These are phyloP conservation scores for Hoplostethus mediterraneus DNA, from an alignment of 2,797 vertebrate genomes.

Conservation along the genomic window DNA sequence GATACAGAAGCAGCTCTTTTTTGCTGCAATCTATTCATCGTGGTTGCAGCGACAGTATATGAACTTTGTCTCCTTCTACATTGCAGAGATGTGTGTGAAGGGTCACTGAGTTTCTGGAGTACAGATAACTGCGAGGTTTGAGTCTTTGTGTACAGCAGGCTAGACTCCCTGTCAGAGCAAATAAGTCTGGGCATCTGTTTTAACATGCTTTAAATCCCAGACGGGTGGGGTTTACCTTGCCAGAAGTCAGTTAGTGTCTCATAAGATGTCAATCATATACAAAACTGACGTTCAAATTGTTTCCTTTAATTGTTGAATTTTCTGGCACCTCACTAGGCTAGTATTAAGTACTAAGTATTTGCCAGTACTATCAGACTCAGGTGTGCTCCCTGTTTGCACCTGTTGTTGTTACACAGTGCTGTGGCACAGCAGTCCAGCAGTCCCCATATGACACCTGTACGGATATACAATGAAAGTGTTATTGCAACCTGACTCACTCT, in stretches of 20 bases:
- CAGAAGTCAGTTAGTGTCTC: too few relatives aligned
- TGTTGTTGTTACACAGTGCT: conserved; percentile 13
- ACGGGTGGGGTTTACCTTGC: neutral
- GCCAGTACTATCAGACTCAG: conserved; percentile 5
- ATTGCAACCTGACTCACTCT: neutral
- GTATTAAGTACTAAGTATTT: neutral
- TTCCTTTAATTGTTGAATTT: neutral
- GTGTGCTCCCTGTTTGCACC: neutral
- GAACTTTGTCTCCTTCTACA: conserved; percentile 18
- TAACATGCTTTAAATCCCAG: neutral
- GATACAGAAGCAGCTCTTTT: conserved; percentile 17
- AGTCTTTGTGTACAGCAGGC: neutral
- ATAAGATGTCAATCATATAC: neutral
- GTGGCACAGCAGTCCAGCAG: neutral
- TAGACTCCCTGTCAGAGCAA: neutral
- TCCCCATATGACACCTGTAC: conserved; percentile 50
- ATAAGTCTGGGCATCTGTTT: neutral
- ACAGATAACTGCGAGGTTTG: conserved; percentile 11
- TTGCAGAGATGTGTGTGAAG: conserved; percentile 33
- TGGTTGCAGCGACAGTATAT: conserved; percentile 16
- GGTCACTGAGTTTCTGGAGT: conserved; percentile 17
- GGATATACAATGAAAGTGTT: conserved; percentile 21
- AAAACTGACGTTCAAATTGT: neutral
- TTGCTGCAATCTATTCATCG: conserved; percentile 1
- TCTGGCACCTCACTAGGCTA: neutral